Evolutionary conservation across 2,888 invertebrate species (phyloP).

Genomic region (Oscheius sp.): DNA sequence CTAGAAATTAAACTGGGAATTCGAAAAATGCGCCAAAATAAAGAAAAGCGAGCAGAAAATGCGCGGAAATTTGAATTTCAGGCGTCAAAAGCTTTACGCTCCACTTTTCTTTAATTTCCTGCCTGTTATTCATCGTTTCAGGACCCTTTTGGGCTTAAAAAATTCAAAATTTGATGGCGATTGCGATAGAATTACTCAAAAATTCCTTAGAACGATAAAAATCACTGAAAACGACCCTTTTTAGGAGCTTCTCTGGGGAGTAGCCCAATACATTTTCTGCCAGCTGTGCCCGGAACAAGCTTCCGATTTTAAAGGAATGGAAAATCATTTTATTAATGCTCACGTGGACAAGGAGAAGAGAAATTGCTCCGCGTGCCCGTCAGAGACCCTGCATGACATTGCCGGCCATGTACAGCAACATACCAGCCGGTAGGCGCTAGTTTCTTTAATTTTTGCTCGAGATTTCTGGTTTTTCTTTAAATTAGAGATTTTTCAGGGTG

Average conservation of each 20-base stretch:
- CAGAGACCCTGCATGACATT: conserved; percentile 51
- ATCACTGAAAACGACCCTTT: no score
- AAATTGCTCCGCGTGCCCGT: conserved; percentile 55
- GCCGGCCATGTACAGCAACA: conserved; percentile 56
- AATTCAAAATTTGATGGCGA: no score
- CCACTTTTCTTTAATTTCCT: no score
- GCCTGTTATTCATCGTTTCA: no score
- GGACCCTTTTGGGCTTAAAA: no score
- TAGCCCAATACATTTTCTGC: conserved; percentile 60
- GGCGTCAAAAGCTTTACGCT: no score
- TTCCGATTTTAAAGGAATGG: conserved; percentile 52
- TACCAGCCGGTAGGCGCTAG: conserved; percentile 44
- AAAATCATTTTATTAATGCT: conserved; percentile 52
- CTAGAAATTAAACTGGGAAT: no score
- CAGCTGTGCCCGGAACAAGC: conserved; percentile 63
- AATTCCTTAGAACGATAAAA: no score
- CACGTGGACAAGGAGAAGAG: conserved; percentile 60
- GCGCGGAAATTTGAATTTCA: no score
- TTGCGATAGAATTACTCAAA: no score
- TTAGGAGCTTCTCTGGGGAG: conserved; percentile 53
- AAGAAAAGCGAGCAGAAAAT: no score
- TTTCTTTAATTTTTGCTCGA: not conserved
- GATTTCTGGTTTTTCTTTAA: conserved; percentile 1
- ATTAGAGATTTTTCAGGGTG: conserved; percentile 41
- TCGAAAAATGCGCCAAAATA: no score